Evolutionary conservation across 2,113 vertebrate genomes (phyloP), one percentile per base, ranked within the genome.

Genomic region (Podiceps cristatus): DNA sequence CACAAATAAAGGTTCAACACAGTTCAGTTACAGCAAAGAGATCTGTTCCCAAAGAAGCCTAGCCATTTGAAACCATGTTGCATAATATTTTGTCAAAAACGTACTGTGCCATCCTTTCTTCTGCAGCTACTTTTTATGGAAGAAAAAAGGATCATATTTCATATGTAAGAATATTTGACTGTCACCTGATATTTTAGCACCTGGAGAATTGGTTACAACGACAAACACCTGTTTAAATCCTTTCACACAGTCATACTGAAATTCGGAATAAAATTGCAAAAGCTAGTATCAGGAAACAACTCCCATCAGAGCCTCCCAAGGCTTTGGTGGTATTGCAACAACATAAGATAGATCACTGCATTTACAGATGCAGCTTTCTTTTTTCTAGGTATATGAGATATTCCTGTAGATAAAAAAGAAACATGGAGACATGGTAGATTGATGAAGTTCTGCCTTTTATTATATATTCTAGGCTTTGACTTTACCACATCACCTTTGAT

Each of bases 271-370:
- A 89, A 86, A 83, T 37, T 66, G 5, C 17, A 86, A 52, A 7
- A 64, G 19, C 5, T 49, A 18, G 28, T 69, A 72, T 42, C 18
- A 64, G 25, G 37, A 63, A 44, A 55, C 7, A 45, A 22, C 8
- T 80, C 37, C 31, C 35, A 52, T 29, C 1, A 2, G 13, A 62
- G 37, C 37, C 40, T 79, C 5, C 28, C 37, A 88, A 77, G 31
- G 22, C 25, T 63, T 75, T 1, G 23, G 25, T 0, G 0, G 12
- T 60, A 75, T 23, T 77, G 11, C 24, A 82, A 14, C 47, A 53
- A 13, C 16, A 6, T 59, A 62, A 13, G 17, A 27, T 33, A 56
- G 24, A 73, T 77, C 72, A 40, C 50, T 55, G 45, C 23, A 63
- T 62, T 78, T 37, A 55, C 44, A 78, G 25, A 5, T 86, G 47